Evolutionary conservation across 1,140 invertebrate species (phyloP), one percentile per base, ranked within the genome.

Genomic region (Caerostris extrusa): DNA sequence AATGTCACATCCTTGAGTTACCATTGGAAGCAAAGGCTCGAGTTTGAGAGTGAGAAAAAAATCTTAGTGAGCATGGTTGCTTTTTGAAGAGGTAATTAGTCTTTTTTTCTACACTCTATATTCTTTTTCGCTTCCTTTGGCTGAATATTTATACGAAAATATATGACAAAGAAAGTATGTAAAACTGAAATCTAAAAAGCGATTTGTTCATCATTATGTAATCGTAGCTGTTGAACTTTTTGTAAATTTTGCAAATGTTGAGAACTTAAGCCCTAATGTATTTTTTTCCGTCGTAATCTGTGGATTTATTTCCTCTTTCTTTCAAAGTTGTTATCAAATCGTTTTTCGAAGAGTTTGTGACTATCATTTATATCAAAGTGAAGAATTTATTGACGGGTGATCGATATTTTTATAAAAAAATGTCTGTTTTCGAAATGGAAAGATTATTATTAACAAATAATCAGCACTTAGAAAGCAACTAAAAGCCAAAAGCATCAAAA

Each of bases 1-100:
- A 92, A 85, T 92, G 90, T 91, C 90, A 58, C 90, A 92, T 85
- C 82, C 82, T 92, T 85, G 81, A 85, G 58, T 58, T 77, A 64
- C 34, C 53, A 50, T 69, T 10, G 50, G 50, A 85, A 67, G 77
- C 64, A 90, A n/a, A 77, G 50, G 64, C 64, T 55, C 19, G 77
- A 58, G 17, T 88, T 88, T 88, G 14, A 7, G 53, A 77, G 55
- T 55, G 34, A 90, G 90, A 69, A 81, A 90, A 81, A 81, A 90
- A 60, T 34, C 14, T 50, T 55, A 53, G 56, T 56, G 87, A 64
- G 88, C 64, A 34, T 82, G 57, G 90, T 61, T 91, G 90, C 69
- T 82, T 82, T 64, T 82, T 60, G 53, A 67, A 56, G 60, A 55
- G 71, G 61, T 53, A 61, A 53, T 92, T 92, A 55, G 53, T 67